These are phyloP conservation scores for Blastobasis lacticolella DNA, from an alignment of 2,888 invertebrate species.

Conservation along the genomic window DNA sequence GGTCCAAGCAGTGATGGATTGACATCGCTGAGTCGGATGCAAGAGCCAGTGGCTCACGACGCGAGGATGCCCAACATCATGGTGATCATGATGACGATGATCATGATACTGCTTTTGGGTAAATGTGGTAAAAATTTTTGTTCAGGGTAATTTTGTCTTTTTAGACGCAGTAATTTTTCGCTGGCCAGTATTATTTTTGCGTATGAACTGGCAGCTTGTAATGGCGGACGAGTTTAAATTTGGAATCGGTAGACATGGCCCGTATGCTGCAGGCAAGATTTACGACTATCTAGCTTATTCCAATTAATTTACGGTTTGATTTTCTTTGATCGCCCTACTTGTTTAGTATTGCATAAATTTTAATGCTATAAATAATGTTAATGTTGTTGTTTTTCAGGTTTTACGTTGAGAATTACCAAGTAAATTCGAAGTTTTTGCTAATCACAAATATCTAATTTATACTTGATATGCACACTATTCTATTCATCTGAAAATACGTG, in stretches of 20 bases:
- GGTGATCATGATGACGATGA: too few relatives aligned
- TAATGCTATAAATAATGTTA: background rate
- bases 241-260: conserved; percentile 22
- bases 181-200: conserved; percentile 7
- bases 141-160: background rate
- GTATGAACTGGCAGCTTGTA: conserved; percentile 21
- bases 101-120: too few relatives aligned
- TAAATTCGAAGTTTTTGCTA: too few relatives aligned
- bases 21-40: too few relatives aligned
- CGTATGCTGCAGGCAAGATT: conserved; percentile 9
- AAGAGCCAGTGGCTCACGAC: too few relatives aligned
- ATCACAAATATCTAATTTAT: too few relatives aligned
- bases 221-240: conserved; percentile 36
- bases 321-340: conserved; percentile 4
- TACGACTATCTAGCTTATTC: conserved; percentile 22
- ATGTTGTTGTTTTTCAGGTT: too few relatives aligned
- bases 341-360: background rate
- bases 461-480: too few relatives aligned
- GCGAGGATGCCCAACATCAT: too few relatives aligned
- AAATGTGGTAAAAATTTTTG: background rate
- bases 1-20: too few relatives aligned
- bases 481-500: too few relatives aligned
- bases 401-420: too few relatives aligned
- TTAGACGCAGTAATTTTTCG: background rate
- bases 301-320: conserved; percentile 23